These are phyloP conservation scores for Cassiopea andromeda DNA, from an alignment of 30 jellyfish, hydroid and myxozoan genomes.

Conservation along the genomic window DNA sequence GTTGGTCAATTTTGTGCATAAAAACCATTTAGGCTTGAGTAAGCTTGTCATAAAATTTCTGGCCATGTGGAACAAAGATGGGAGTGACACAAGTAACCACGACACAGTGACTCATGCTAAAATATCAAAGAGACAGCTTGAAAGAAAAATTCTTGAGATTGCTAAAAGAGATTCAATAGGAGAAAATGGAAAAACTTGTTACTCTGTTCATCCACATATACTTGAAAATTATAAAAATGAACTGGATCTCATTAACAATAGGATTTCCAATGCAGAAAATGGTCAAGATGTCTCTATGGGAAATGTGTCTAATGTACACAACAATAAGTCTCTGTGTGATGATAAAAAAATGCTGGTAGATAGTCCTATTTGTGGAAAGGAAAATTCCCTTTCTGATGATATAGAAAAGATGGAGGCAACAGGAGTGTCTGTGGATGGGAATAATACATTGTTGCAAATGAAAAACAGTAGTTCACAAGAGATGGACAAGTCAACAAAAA, in stretches of 20 bases:
- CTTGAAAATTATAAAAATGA: conserved; percentile 46
- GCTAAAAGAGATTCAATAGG: conserved; percentile 61
- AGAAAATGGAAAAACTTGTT: conserved; percentile 56
- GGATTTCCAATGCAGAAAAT: background rate
- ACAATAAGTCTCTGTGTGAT: background rate
- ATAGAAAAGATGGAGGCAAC: background rate
- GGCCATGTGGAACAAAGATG: conserved; percentile 63
- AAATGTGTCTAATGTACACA: background rate
- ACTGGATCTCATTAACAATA: background rate
- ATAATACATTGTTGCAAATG: background rate
- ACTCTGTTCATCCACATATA: conserved; percentile 63
- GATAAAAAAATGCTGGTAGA: background rate
- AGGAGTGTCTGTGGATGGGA: background rate
- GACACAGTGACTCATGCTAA: conserved; percentile 20
- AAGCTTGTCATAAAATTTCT: conserved; percentile 55
- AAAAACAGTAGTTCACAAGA: background rate
- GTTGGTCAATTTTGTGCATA: conserved; percentile 75
- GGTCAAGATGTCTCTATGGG: background rate
- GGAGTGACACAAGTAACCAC: conserved; percentile 14
- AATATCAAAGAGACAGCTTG: conserved; percentile 86
- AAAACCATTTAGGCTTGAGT: conserved; percentile 68
- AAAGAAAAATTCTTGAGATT: conserved; percentile 62
- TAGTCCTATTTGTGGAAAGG: background rate
- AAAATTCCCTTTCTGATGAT: background rate
- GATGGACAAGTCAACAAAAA: background rate